A percentile compares a stretch with the other conserved stretches of the same genome.
Conservation (phyloP, 2,888 invertebrate species). For the Sepioteuthis lessoniana region DNA sequence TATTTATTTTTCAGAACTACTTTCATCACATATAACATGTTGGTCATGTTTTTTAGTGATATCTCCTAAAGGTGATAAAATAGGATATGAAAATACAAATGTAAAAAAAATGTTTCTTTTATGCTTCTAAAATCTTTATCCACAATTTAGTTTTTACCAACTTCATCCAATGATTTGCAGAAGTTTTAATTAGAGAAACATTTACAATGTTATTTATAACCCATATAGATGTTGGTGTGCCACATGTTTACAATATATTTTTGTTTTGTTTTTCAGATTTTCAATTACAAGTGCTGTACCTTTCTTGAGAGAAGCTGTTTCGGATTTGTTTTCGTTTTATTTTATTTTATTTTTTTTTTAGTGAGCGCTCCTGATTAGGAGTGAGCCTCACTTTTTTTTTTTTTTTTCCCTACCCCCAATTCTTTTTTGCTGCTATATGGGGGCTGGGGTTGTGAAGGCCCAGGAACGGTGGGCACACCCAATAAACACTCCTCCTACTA, state of each 20-base stretch:
- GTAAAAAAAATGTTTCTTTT: no score
- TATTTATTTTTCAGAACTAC: no score
- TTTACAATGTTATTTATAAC: neutral
- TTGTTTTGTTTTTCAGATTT: neutral
- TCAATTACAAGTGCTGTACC: neutral
- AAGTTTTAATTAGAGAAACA: neutral
- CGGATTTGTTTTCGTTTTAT: neutral
- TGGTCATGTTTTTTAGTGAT: no score
- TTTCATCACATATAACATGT: no score
- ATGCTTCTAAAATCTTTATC: no score
- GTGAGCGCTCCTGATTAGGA: neutral
- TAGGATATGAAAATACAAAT: no score
- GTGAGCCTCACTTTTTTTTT: neutral
- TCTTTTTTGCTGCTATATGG: slow-evolving; percentile 49
- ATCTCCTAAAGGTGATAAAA: no score
- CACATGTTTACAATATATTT: neutral
- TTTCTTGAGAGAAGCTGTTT: neutral
- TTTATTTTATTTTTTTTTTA: no score
- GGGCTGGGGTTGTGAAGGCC: slow-evolving; percentile 52
- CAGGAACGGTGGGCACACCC: slow-evolving; percentile 15
- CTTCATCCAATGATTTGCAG: neutral
- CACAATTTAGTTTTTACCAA: no score
- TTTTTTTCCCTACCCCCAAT: neutral
- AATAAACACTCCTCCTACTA: neutral
- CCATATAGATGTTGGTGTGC: neutral